Conservation (phyloP, 2,888 invertebrate genomes). For the Platynereis dumerilii region DNA sequence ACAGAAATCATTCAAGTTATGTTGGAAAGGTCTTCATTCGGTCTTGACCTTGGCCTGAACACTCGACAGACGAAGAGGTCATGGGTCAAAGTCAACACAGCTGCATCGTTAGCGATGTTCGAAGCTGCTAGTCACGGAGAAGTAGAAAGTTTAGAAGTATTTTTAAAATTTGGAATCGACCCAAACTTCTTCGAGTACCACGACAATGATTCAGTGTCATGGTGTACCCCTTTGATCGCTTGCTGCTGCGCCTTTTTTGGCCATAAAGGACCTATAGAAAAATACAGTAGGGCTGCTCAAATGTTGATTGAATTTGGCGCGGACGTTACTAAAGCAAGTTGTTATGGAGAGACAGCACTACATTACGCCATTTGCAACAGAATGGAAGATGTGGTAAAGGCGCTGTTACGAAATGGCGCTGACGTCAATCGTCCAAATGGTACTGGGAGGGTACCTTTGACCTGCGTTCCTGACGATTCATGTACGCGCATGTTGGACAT, state of each 20-base stretch:
- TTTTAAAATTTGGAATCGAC: background rate
- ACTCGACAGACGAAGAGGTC: background rate
- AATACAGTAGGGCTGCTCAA: background rate
- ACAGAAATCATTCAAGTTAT: background rate
- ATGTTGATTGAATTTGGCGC: background rate
- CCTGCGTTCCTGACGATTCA: background rate
- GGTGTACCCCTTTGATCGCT: slow-evolving; percentile 2
- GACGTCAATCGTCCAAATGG: slow-evolving; percentile 9
- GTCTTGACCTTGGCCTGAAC: background rate
- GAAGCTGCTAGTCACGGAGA: slow-evolving; percentile 3
- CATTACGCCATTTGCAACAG: slow-evolving; percentile 1
- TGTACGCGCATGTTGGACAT: background rate
- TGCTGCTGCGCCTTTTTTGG: background rate
- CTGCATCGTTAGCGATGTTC: background rate
- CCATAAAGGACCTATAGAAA: slow-evolving; percentile 3
- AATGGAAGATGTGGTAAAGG: background rate
- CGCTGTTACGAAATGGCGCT: background rate
- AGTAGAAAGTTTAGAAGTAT: background rate
- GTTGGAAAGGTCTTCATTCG: background rate
- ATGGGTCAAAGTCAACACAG: background rate
- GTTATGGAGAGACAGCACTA: slow-evolving; percentile 7
- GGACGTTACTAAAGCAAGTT: slow-evolving; percentile 2
- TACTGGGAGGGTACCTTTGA: background rate
- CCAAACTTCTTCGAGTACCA: slow-evolving; percentile 1
- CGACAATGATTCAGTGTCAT: slow-evolving; percentile 1